Evolutionary conservation across 1,140 invertebrate species (phyloP).

Genomic region (Dolichoris vasculosae): DNA sequence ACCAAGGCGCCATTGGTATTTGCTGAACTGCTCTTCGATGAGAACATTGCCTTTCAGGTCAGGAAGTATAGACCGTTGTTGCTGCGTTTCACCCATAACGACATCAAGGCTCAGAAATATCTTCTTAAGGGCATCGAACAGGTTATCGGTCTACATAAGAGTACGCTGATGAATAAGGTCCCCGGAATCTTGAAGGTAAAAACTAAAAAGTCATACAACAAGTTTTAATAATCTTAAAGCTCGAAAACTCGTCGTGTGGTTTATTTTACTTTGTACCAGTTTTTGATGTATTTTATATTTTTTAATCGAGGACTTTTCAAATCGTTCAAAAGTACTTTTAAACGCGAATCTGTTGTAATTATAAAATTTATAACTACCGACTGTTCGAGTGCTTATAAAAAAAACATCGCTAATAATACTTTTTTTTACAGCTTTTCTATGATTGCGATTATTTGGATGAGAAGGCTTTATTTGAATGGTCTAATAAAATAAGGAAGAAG

Average conservation of each 20-base stretch:
- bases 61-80: slow-evolving; percentile 82
- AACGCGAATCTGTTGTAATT: no score
- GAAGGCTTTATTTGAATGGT: slow-evolving; percentile 95
- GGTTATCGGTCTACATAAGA: slow-evolving; percentile 88
- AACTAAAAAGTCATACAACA: not conserved
- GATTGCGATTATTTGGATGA: slow-evolving; percentile 97
- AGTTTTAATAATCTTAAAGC: not conserved
- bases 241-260: no score
- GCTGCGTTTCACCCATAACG: slow-evolving; percentile 91
- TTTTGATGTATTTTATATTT: no score
- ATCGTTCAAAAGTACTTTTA: no score
- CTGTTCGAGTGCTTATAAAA: not conserved
- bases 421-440: slow-evolving; percentile 85
- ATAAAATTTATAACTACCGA: no score
- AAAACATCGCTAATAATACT: not conserved
- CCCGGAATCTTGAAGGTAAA: slow-evolving; percentile 90
- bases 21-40: slow-evolving; percentile 93
- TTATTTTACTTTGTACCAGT: no score
- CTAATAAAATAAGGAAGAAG: slow-evolving; percentile 93
- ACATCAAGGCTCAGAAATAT: slow-evolving; percentile 94
- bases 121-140: slow-evolving; percentile 96
- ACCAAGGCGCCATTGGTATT: slow-evolving; percentile 94
- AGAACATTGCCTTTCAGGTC: slow-evolving; percentile 87
- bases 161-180: slow-evolving; percentile 88
- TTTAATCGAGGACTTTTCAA: no score